These are phyloP conservation scores for Sitobion miscanthi DNA, from an alignment of 1,140 invertebrate genomes.

Conservation along the genomic window DNA sequence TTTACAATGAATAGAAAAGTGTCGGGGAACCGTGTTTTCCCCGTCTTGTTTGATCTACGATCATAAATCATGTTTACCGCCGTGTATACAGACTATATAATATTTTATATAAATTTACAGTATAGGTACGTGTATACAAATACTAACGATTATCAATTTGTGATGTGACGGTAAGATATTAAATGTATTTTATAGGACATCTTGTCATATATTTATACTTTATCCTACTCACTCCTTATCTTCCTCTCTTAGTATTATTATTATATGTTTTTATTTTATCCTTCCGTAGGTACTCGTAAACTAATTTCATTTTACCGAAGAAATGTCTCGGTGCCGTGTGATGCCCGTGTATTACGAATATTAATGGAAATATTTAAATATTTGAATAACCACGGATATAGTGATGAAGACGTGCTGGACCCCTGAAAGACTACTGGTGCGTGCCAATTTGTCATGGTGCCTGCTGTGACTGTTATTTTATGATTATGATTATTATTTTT, in stretches of 20 bases:
- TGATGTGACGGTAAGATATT: neutral
- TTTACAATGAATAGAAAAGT: neutral
- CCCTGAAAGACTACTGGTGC: conserved; percentile 27
- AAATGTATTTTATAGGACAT: neutral
- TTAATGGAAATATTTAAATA: conserved; percentile 45
- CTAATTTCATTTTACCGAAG: conserved; percentile 38
- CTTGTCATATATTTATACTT: conserved; percentile 15
- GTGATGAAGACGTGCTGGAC: conserved; percentile 5
- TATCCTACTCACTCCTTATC: neutral
- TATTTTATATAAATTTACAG: neutral
- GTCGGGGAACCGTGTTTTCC: neutral
- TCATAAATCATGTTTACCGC: conserved; percentile 3
- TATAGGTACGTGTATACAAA: neutral
- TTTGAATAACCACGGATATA: conserved; percentile 23
- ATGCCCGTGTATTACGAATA: neutral
- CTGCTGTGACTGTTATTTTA: conserved; percentile 20
- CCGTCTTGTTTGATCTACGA: conserved; percentile 20
- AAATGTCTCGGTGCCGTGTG: neutral
- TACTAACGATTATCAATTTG: conserved; percentile 15
- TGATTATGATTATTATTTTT: neutral
- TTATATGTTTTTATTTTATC: neutral
- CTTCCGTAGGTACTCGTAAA: neutral
- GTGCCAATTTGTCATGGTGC: conserved; percentile 49
- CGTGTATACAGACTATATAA: neutral
- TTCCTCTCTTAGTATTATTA: neutral